A percentile compares a stretch with the other conserved stretches of the same genome.
phyloP scores from a whole-genome alignment of 2,888 invertebrate species.

The Dusona sp. region DNA sequence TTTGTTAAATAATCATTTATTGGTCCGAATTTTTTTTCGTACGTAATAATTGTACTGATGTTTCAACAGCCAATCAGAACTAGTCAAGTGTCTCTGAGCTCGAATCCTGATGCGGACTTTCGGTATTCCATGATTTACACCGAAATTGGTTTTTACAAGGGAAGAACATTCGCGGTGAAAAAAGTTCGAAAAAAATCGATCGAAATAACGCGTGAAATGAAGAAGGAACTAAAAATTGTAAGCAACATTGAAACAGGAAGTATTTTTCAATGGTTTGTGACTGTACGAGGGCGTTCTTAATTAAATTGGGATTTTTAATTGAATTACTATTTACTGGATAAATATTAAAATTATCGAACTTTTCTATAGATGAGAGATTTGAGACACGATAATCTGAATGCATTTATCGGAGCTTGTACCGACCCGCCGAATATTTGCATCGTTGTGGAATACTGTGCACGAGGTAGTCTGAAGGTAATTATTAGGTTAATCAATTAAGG shows the following conservation, averaged over 20 bases:
- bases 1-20: background rate
- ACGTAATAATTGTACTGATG: background rate
- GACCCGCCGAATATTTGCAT: slow-evolving; percentile 96
- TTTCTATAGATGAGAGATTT: slow-evolving; percentile 92
- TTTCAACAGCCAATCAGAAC: slow-evolving; percentile 86
- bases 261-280: background rate
- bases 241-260: slow-evolving; percentile 78
- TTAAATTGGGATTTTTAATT: background rate
- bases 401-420: slow-evolving; percentile 96
- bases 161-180: slow-evolving; percentile 94
- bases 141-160: slow-evolving; percentile 95
- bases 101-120: slow-evolving; percentile 96
- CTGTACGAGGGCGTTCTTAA: background rate
- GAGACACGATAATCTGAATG: slow-evolving; percentile 95
- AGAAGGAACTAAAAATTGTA: slow-evolving; percentile 96
- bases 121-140: slow-evolving; percentile 96
- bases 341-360: background rate
- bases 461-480: slow-evolving; percentile 94
- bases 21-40: background rate
- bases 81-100: slow-evolving; percentile 95
- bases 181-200: slow-evolving; percentile 93
- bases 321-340: background rate
- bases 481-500: background rate
- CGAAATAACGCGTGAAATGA: slow-evolving; percentile 95
- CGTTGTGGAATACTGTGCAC: slow-evolving; percentile 94